Conservation (phyloP, 64 coral and sea anemone species). For the Actinia equina region DNA sequence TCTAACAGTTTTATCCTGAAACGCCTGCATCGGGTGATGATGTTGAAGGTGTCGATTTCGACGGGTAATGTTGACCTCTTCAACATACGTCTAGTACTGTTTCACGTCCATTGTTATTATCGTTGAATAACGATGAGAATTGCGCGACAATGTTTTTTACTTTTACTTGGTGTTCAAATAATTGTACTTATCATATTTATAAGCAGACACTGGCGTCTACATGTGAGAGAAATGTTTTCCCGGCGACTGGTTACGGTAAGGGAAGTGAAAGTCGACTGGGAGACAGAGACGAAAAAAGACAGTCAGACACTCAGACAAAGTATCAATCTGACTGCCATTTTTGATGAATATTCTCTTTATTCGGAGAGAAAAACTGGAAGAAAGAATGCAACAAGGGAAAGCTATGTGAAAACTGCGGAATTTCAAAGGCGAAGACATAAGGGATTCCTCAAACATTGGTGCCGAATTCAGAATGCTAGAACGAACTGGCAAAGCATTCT, state of each 20-base stretch:
- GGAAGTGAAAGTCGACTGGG: not conserved
- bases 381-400: not conserved
- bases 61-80: too few relatives aligned
- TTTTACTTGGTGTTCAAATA: not conserved
- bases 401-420: not conserved
- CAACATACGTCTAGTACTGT: too few relatives aligned
- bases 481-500: slow-evolving; percentile 48
- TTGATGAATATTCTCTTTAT: too few relatives aligned
- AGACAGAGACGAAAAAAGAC: not conserved
- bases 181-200: not conserved
- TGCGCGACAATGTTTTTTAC: not conserved
- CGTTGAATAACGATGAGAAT: not conserved
- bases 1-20: too few relatives aligned
- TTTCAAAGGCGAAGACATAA: not conserved
- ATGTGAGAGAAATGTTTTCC: not conserved
- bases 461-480: slow-evolving; percentile 20
- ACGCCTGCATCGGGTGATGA: too few relatives aligned
- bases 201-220: not conserved
- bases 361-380: not conserved
- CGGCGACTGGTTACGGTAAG: not conserved
- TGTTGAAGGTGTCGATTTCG: too few relatives aligned
- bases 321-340: too few relatives aligned
- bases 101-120: too few relatives aligned
- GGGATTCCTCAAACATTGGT: slow-evolving; percentile 46
- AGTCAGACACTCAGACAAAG: not conserved